A percentile compares a stretch with the other conserved stretches of the same genome.
phyloP scores from a whole-genome alignment of 2,113 vertebrate species.

The Zeus faber region DNA sequence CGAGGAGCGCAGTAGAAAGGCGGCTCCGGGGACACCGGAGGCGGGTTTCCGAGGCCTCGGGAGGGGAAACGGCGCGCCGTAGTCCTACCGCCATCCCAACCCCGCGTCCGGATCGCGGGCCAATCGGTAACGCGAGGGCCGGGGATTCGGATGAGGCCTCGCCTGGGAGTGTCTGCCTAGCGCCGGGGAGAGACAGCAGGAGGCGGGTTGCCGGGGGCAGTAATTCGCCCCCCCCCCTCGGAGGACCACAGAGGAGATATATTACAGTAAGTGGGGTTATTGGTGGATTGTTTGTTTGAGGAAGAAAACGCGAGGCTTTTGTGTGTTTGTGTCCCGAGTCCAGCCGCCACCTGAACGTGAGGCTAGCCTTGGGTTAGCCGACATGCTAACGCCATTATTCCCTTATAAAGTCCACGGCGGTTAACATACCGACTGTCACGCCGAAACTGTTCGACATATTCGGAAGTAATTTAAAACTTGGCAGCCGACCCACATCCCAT shows the following conservation, averaged over 20 bases:
- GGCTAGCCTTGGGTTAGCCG: too few species aligned
- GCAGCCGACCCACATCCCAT: too few species aligned
- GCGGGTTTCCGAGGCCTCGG: slow-evolving; percentile 67
- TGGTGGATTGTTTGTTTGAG: not conserved
- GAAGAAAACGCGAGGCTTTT: not conserved
- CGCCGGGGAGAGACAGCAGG: slow-evolving; percentile 63
- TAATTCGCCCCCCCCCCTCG: slow-evolving; percentile 37
- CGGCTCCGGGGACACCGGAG: slow-evolving; percentile 55
- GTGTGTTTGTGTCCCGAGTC: not conserved
- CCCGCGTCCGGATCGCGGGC: slow-evolving; percentile 21
- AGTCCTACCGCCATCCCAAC: slow-evolving; percentile 30
- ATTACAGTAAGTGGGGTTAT: slow-evolving; percentile 53
- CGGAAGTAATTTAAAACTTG: too few species aligned
- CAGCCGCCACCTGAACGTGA: too few species aligned
- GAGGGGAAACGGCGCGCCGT: slow-evolving; percentile 53
- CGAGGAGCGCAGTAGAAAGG: slow-evolving; percentile 57
- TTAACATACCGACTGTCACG: too few species aligned
- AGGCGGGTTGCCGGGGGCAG: slow-evolving; percentile 48
- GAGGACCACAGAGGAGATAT: slow-evolving; percentile 30
- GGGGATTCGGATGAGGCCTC: slow-evolving; percentile 74
- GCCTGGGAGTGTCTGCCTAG: slow-evolving; percentile 68
- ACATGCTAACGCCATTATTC: too few species aligned
- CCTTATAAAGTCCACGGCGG: too few species aligned
- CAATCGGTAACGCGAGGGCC: slow-evolving; percentile 52
- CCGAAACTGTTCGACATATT: too few species aligned